Evolutionary conservation across 1,140 invertebrate species (phyloP).

Genomic region (Gryllus bimaculatus): DNA sequence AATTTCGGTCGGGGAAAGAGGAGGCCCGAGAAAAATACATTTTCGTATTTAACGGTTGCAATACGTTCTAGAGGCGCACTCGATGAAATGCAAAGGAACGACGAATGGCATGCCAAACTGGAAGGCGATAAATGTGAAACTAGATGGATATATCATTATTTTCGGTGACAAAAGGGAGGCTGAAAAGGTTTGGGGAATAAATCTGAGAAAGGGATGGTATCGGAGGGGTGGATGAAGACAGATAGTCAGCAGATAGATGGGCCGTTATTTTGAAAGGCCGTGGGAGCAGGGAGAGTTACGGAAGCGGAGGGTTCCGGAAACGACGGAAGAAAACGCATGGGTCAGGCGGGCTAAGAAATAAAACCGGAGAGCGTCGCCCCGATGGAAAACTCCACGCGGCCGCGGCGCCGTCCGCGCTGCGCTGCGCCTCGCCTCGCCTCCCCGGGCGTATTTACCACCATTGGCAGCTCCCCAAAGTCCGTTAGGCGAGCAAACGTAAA

Average conservation of each 20-base stretch:
- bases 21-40: neutral
- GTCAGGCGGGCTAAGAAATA: neutral
- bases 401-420: too few species aligned
- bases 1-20: neutral
- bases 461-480: too few species aligned
- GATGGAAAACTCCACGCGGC: neutral
- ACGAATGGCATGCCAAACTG: neutral
- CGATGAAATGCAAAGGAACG: neutral
- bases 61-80: neutral
- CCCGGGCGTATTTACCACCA: too few species aligned
- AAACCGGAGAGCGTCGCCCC: neutral
- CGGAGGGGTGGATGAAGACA: neutral
- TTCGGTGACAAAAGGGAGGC: neutral
- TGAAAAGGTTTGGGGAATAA: neutral
- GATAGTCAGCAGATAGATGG: neutral
- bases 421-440: too few species aligned
- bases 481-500: too few species aligned
- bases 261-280: neutral
- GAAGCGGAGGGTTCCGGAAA: neutral
- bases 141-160: neutral
- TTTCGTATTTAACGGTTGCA: neutral
- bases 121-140: constrained; percentile 1
- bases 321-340: neutral
- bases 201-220: neutral
- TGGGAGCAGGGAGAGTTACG: neutral